Evolutionary conservation across 2,113 vertebrate genomes (phyloP).

Genomic region (Cyanoramphus novaezelandiae): DNA sequence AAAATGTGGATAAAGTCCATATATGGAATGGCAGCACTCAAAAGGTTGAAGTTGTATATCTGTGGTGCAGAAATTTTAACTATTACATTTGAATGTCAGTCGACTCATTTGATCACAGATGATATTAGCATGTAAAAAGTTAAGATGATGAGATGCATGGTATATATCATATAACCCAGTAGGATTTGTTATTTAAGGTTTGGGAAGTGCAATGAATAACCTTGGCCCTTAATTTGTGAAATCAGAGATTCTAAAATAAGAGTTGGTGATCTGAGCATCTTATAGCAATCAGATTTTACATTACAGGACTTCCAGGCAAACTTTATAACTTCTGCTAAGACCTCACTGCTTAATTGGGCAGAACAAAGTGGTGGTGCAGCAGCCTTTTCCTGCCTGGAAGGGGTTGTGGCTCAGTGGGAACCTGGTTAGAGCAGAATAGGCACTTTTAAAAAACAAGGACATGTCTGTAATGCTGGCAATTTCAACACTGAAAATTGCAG

Average conservation of each 20-base stretch:
- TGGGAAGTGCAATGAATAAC: not conserved
- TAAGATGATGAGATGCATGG: not conserved
- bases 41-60: constrained; percentile 81
- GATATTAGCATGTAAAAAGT: not conserved
- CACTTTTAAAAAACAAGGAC: not conserved
- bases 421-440: not conserved
- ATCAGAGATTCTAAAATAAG: not conserved
- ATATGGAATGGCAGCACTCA: constrained; percentile 76
- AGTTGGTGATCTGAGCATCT: not conserved
- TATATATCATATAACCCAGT: not conserved
- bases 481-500: not conserved
- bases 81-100: constrained; percentile 60
- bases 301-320: not conserved
- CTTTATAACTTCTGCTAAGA: not conserved
- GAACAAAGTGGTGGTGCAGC: not conserved
- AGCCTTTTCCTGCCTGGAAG: not conserved
- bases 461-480: not conserved
- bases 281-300: not conserved
- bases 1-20: constrained; percentile 81
- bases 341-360: not conserved
- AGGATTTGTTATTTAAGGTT: not conserved
- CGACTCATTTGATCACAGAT: not conserved
- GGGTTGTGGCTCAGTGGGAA: not conserved
- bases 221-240: not conserved
- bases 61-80: constrained; percentile 56